A percentile compares a stretch with the other conserved stretches of the same genome.
Evolutionary conservation across 2,888 invertebrate genomes (phyloP).

Genomic region (Charanyca ferruginea): DNA sequence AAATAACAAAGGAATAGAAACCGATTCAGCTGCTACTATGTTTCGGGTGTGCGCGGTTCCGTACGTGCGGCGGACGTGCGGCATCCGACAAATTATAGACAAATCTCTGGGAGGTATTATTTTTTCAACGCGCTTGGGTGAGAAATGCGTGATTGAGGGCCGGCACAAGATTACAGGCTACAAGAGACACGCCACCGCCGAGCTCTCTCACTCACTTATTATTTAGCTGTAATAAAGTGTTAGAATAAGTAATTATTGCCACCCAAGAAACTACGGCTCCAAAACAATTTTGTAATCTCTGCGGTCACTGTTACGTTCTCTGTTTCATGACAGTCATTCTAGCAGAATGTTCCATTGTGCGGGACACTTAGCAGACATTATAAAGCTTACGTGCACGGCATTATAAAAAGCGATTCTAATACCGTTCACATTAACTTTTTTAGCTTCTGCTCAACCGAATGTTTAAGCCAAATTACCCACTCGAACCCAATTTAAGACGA

Average conservation of each 20-base stretch:
- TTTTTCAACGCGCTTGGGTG: slow-evolving; percentile 91
- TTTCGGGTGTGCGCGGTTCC: slow-evolving; percentile 62
- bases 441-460: slow-evolving; percentile 74
- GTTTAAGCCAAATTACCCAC: slow-evolving; percentile 74
- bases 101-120: slow-evolving; percentile 88
- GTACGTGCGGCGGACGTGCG: slow-evolving; percentile 74
- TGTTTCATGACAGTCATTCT: slow-evolving; percentile 47
- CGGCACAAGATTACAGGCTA: slow-evolving; percentile 88
- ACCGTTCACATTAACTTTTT: slow-evolving; percentile 72
- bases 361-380: slow-evolving; percentile 62
- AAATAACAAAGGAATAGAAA: slow-evolving; percentile 78
- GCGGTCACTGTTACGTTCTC: slow-evolving; percentile 54
- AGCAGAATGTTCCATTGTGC: slow-evolving; percentile 55
- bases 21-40: slow-evolving; percentile 74
- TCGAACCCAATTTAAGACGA: slow-evolving; percentile 74
- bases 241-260: slow-evolving; percentile 86
- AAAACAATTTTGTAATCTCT: slow-evolving; percentile 54
- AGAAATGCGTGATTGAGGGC: slow-evolving; percentile 90
- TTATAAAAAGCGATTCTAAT: slow-evolving; percentile 69
- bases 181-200: slow-evolving; percentile 86
- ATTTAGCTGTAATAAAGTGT: slow-evolving; percentile 89
- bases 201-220: slow-evolving; percentile 86
- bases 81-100: slow-evolving; percentile 90
- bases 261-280: slow-evolving; percentile 74
- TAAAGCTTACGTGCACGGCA: slow-evolving; percentile 62